A percentile compares a stretch with the other conserved stretches of the same genome.
These are phyloP conservation scores for Lepus europaeus DNA, from an alignment of 2,113 vertebrate species.

Conservation along the genomic window DNA sequence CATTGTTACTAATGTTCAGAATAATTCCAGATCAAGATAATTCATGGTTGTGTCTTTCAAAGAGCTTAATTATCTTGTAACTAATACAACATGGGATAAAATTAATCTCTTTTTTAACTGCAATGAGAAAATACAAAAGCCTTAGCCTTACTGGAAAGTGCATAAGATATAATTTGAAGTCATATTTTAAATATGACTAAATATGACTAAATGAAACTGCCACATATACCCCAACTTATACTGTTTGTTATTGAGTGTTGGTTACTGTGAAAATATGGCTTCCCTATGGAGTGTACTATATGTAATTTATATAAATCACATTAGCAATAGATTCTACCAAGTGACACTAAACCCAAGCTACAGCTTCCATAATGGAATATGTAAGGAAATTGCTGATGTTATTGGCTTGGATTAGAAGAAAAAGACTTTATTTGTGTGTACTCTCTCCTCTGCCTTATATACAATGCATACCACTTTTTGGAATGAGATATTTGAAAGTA, in stretches of 20 bases:
- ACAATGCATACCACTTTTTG: neutral
- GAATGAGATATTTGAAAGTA: constrained; percentile 7
- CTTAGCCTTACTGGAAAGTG: constrained; percentile 81
- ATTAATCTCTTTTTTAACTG: constrained; percentile 89
- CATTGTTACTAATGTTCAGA: constrained; percentile 89
- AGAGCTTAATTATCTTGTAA: constrained; percentile 91
- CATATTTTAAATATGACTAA: no score
- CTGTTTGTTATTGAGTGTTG: constrained; percentile 80
- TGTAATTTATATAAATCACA: constrained; percentile 85
- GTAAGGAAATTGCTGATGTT: constrained; percentile 78
- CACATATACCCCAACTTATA: constrained; percentile 63
- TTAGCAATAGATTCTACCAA: constrained; percentile 84
- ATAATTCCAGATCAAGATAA: constrained; percentile 92
- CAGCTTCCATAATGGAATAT: constrained; percentile 74
- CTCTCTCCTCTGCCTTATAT: accelerated
- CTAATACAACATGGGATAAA: constrained; percentile 89
- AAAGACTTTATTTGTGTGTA: constrained; percentile 55
- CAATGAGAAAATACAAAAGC: constrained; percentile 92
- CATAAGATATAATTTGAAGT: no score
- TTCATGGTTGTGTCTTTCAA: constrained; percentile 91
- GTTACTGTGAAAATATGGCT: constrained; percentile 84
- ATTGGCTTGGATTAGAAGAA: constrained; percentile 69
- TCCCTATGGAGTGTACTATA: constrained; percentile 82
- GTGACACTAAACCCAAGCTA: constrained; percentile 79
- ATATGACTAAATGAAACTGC: constrained; percentile 85